Base-by-base conservation (phyloP, 2,797 vertebrate species). In the Rhodeus uyekii region DNA sequence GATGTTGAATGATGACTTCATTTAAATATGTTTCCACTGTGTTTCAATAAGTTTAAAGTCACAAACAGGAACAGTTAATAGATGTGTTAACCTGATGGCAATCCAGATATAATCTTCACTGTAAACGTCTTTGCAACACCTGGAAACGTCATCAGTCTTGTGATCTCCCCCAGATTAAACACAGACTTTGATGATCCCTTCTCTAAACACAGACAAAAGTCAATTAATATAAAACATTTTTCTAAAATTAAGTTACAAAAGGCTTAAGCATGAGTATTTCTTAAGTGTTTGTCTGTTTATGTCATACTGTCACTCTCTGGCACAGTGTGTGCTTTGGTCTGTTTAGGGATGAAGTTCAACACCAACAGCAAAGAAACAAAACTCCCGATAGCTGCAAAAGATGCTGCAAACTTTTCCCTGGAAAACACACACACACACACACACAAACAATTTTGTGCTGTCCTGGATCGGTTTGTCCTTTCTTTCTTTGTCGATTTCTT, bases 131-230 rank as follows among this genome's bases (percentile, higher is more conserved):
- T 91, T 63, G 84, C 87, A 32, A 98, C 96, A 1, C 93, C 92
- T 0, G 97, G 97, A 89, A 94, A 96, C 91, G 92, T 95, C 93
- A 97, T 92, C 72, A 99, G 89, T 63, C 93, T 91, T 0, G 90
- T 83, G 82, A 98, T 96, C 88, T 97, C 95, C 60, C 90, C 90
- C 86, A 98, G 34, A 86, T 88, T 96, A 44, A 99, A 98, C 55
- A 98, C 29, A 0, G 95, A 91, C 36, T 78, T 81, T 60, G 81
- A 76, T 34, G 63, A 46, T 44, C 50, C 42, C 27, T 75, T 78
- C 18, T 48, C 83, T 85, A 71, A 58, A 76, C 36, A 87, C 44
- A 85, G 27, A 84, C 60, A 78, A n/a, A 78, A 53, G 82, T 58
- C n/a, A n/a, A 77, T 18, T 38, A 8, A 61, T 29, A 75, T 7